Conservation (phyloP, 2,888 invertebrate genomes). For the Salpingus planirostris region DNA sequence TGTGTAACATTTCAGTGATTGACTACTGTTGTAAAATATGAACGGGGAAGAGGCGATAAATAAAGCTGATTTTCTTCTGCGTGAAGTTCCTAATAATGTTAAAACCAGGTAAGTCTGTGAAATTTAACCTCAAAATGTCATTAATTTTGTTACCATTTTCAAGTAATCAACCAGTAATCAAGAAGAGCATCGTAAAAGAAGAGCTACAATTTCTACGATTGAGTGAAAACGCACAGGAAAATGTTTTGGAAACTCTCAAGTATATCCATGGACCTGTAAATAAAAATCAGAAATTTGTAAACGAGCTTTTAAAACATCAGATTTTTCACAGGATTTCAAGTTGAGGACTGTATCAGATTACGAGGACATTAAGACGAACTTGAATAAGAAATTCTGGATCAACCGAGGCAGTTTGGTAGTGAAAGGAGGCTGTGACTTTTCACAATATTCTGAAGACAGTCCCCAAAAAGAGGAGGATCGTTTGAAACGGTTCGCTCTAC, state of each 20-base stretch:
- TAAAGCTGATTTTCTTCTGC: slow-evolving; percentile 56
- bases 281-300: too few relatives aligned
- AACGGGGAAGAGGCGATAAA: slow-evolving; percentile 37
- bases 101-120: slow-evolving; percentile 46
- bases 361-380: slow-evolving; percentile 58
- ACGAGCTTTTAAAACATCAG: slow-evolving; percentile 3
- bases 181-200: slow-evolving; percentile 49
- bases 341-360: slow-evolving; percentile 42
- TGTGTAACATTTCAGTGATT: background rate
- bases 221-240: slow-evolving; percentile 59
- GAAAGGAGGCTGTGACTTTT: slow-evolving; percentile 63
- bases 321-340: slow-evolving; percentile 42
- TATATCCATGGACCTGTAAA: slow-evolving; percentile 67
- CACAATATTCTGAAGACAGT: slow-evolving; percentile 45
- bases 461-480: slow-evolving; percentile 54
- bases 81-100: slow-evolving; percentile 53
- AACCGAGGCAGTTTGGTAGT: slow-evolving; percentile 67
- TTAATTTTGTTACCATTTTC: slow-evolving; percentile 3
- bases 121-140: slow-evolving; percentile 10
- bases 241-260: slow-evolving; percentile 64
- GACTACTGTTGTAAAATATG: slow-evolving; percentile 6
- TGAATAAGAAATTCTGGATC: slow-evolving; percentile 67
- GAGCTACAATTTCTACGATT: slow-evolving; percentile 67
- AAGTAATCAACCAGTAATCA: slow-evolving; percentile 9
- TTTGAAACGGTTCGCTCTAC: slow-evolving; percentile 59